Base-by-base conservation (phyloP, 2,797 vertebrate species). In the Notoglanidium macrostoma region DNA sequence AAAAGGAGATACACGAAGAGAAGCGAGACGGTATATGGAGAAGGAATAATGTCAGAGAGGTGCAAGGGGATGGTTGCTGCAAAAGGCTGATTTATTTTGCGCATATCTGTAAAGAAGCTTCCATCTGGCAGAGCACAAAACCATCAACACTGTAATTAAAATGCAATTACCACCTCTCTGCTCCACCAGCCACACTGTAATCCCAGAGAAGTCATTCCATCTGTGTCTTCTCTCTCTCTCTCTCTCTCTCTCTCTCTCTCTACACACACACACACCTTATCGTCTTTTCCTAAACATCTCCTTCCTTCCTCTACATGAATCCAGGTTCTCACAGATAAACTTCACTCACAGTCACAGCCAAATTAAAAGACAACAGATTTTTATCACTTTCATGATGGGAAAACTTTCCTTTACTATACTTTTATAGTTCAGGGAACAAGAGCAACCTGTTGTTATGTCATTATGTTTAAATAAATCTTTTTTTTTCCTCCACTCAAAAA, bases 121-220 rank as follows among this genome's bases (percentile, higher is more conserved):
- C 97, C 97, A 98, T 98, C 97, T 99, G 97, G 96, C 96, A 96
- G 94, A 95, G 96, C 95, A 95, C 95, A 93, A 97, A 97, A 96
- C 95, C 96, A 98, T 97, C 97, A 98, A 96, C 95, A 96, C 96
- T 96, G 96, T 97, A 98, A 99, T 99, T 98, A 99, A 98, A 98
- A 98, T 96, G 97, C 97, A 98, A 98, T 99, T 98, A 98, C 96
- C 95, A 96, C 96, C 96, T 96, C 96, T 95, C 96, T 96, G 94
- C 95, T 97, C 96, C 96, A 95, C 95, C 96, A 95, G 95, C 90
- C 94, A 92, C 96, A 95, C 96, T 87, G 92, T 96, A 97, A 97
- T 98, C 97, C 97, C 97, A 95, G 94, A 96, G 97, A 96, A 95
- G 96, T 96, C 96, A 96, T 98, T 98, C 96, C 96, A 98, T 98